Evolutionary conservation across 2,888 invertebrate genomes (phyloP), one percentile per base, ranked within the genome.

Genomic region (Eustalomyia histrio): DNA sequence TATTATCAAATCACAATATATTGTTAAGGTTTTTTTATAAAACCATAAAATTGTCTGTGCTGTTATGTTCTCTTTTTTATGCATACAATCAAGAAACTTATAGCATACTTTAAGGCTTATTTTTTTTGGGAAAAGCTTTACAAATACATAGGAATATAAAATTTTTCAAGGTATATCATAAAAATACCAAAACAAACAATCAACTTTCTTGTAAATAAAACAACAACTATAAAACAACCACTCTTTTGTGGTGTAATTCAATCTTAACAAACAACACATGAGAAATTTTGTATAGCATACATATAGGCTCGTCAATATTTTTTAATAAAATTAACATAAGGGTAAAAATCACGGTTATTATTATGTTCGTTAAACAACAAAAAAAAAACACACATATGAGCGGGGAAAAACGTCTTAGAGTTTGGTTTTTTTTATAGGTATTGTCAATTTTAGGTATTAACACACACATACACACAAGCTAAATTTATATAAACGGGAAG

Each of bases 271-370:
- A n/a, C 21, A 63, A 61, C 63, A 61, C 67, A 79, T 14, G 43
- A 6, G n/a, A 8, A n/a, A n/a, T 50, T 65, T 58, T 69, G 58
- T 74, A 68, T 58, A 71, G 78, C 81, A 76, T 81, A 78, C 65
- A 65, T 71, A 39, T 74, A 74, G 81, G 81, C 65, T 81, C 60
- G 73, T 74, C 80, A 74, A 81, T 78, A 86, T 87, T 88, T 88
- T 88, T 87, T 87, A 88, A 88, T 89, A 89, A 88, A 89, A 88
- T 88, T 88, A 89, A 87, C 85, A 86, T 83, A 82, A 87, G 86
- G 86, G 83, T 82, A 84, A 83, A 83, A 83, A 83, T 81, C 82
- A 81, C 76, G 71, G 63, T 67, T 60, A 63, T 61, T 52, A 47
- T 24, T 33, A 50, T 39, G 39, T 39, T 39, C 12, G 12, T 39